phyloP scores from a whole-genome alignment of 37 sponge, comb jelly and placozoan genomes.

The Axinella damicornis region DNA sequence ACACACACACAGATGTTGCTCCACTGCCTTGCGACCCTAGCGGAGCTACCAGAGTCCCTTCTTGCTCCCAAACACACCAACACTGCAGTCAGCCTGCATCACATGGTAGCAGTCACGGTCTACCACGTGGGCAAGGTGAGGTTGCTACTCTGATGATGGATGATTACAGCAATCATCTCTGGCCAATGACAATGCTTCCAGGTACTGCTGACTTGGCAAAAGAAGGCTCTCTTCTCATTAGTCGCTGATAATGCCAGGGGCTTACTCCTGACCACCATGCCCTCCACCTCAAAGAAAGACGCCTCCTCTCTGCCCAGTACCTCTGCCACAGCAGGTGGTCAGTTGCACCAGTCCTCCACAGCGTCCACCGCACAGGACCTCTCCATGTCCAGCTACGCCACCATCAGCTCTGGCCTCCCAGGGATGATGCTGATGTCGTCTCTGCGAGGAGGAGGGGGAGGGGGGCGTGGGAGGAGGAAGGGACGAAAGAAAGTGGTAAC shows the following conservation, averaged over 20 bases:
- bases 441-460: too few relatives aligned
- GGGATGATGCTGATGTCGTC: too few relatives aligned
- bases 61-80: neutral
- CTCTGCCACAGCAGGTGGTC: neutral
- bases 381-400: constrained; percentile 14
- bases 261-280: constrained; percentile 36
- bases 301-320: neutral
- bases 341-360: neutral
- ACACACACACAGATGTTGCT: constrained; percentile 49
- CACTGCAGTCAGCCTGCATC: constrained; percentile 56
- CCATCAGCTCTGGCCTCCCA: constrained; percentile 12
- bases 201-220: neutral
- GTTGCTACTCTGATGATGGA: too few relatives aligned
- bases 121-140: constrained; percentile 71
- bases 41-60: constrained; percentile 70
- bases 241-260: constrained; percentile 10
- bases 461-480: neutral
- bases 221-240: constrained; percentile 30
- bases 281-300: neutral
- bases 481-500: constrained; percentile 6
- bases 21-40: constrained; percentile 68
- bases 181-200: neutral
- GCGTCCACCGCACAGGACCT: neutral
- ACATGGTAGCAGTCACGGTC: constrained; percentile 79
- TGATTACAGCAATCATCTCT: too few relatives aligned